phyloP scores from a whole-genome alignment of 53 echinoderm and acorn worm genomes.

The Antedon mediterranea region DNA sequence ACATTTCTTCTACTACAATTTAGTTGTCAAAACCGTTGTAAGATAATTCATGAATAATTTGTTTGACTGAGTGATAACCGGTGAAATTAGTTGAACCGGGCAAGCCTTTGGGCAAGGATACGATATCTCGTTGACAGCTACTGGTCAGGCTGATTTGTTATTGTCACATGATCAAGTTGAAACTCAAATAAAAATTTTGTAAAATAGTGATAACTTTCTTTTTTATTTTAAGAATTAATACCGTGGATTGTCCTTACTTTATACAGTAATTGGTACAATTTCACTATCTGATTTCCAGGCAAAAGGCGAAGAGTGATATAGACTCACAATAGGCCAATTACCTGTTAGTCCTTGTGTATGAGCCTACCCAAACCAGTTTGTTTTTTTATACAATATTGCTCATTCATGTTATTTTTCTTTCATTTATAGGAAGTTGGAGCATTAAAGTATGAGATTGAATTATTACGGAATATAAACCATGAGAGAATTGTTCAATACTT shows the following conservation, averaged over 20 bases:
- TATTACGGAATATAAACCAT: constrained; percentile 82
- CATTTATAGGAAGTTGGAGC: constrained; percentile 73
- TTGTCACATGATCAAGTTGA: not conserved
- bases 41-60: not conserved
- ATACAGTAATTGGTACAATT: no score
- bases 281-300: no score
- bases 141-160: not conserved
- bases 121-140: not conserved
- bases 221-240: no score
- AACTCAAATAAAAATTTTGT: no score
- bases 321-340: no score
- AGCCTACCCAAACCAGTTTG: no score
- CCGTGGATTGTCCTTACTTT: no score
- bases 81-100: not conserved
- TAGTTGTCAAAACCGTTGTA: not conserved
- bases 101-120: not conserved
- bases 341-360: no score
- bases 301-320: no score
- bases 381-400: no score
- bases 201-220: no score
- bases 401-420: not conserved
- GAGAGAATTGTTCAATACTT: constrained; percentile 99
- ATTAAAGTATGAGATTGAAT: constrained; percentile 81
- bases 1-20: not conserved
- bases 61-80: not conserved